Conservation (phyloP, 2,888 invertebrate genomes). For the Cephus nigrinus region DNA sequence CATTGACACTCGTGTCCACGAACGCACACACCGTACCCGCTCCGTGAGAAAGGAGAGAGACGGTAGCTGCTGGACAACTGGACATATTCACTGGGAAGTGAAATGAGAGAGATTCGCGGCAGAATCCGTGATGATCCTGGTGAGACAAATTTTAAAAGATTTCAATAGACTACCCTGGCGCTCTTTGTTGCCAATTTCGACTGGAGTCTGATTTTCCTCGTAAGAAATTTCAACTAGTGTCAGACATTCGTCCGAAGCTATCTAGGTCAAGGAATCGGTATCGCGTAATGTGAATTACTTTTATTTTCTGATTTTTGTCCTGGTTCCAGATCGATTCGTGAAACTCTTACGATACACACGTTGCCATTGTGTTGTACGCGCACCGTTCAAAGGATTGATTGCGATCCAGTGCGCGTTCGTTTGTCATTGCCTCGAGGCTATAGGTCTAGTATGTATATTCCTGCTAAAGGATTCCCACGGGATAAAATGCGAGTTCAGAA, state of each 20-base stretch:
- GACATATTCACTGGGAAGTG: constrained; percentile 19
- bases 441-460: not conserved
- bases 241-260: not conserved
- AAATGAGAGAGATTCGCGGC: constrained; percentile 11
- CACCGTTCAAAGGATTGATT: not conserved
- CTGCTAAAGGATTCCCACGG: not conserved
- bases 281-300: not conserved
- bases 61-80: constrained; percentile 14
- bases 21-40: not conserved
- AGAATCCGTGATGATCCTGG: not conserved
- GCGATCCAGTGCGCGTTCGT: not conserved
- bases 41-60: not conserved
- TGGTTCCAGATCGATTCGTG: not conserved
- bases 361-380: not conserved
- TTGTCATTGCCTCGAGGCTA: not conserved
- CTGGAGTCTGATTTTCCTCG: not conserved
- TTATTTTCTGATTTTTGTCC: not conserved
- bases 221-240: not conserved
- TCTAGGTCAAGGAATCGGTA: not conserved
- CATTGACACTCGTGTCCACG: not conserved
- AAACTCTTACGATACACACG: constrained; percentile 2
- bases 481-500: not conserved
- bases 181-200: not conserved
- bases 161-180: not conserved
- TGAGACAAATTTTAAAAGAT: not conserved